These are phyloP conservation scores for Bagarius yarrelli DNA, from an alignment of 2,113 vertebrate genomes.

Conservation along the genomic window DNA sequence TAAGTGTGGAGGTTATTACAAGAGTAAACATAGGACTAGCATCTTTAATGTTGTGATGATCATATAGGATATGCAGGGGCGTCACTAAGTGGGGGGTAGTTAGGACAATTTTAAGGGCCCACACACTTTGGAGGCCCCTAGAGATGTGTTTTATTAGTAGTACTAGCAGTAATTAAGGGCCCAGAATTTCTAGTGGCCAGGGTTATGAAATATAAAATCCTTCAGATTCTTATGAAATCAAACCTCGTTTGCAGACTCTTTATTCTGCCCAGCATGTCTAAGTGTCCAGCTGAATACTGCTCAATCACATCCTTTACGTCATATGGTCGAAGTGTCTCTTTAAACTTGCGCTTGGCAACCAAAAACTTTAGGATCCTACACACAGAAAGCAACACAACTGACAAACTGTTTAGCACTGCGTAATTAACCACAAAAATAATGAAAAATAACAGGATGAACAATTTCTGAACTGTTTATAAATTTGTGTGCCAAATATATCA, in stretches of 20 bases:
- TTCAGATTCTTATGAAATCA: constrained; percentile 21
- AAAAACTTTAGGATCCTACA: constrained; percentile 95
- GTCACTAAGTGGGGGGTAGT: no score
- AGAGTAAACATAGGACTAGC: no score
- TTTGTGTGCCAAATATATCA: no score
- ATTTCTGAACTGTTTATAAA: no score
- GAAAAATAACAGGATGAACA: neutral
- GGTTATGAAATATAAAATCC: neutral
- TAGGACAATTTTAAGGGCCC: no score
- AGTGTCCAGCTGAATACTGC: constrained; percentile 95
- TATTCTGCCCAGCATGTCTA: constrained; percentile 98
- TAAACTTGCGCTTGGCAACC: constrained; percentile 98
- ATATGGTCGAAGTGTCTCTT: constrained; percentile 93
- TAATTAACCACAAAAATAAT: neutral
- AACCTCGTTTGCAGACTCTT: constrained; percentile 92
- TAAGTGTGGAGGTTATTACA: no score
- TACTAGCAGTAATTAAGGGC: no score
- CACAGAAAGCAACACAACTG: constrained; percentile 13
- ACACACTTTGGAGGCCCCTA: no score
- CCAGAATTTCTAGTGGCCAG: no score
- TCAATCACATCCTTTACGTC: constrained; percentile 98
- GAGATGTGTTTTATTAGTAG: no score
- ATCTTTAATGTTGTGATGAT: no score
- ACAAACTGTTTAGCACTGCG: neutral
- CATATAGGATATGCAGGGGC: no score